These are phyloP conservation scores for Paguma larvata DNA, from an alignment of 2,797 vertebrate genomes.

Conservation along the genomic window DNA sequence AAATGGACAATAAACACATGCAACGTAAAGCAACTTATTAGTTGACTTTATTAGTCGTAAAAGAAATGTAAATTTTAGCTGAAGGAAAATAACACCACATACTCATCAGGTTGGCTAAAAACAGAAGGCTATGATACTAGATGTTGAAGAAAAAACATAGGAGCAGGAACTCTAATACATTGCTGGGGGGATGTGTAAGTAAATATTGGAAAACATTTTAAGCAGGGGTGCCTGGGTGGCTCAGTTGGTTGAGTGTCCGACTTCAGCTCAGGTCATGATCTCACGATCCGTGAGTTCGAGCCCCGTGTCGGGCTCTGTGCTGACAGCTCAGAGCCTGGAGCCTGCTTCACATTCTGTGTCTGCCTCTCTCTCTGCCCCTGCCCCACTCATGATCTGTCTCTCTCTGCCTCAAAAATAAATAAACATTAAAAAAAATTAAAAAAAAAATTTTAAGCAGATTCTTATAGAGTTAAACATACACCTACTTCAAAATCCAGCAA, in stretches of 20 bases:
- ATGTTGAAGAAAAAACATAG: neutral
- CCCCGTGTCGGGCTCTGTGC: too few relatives aligned
- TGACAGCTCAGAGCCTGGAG: too few relatives aligned
- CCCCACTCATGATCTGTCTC: too few relatives aligned
- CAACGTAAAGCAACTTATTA: neutral
- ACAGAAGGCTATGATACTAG: neutral
- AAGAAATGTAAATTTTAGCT: neutral
- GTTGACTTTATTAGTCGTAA: neutral
- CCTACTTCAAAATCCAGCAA: neutral
- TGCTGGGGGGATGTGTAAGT: neutral
- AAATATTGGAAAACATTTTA: neutral
- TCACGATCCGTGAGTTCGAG: too few relatives aligned
- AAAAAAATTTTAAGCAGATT: neutral
- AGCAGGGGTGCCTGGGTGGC: too few relatives aligned
- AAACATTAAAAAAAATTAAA: too few relatives aligned
- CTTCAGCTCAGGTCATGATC: too few relatives aligned
- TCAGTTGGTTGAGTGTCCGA: too few relatives aligned
- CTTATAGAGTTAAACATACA: neutral
- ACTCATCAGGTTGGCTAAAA: neutral
- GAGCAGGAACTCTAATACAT: neutral
- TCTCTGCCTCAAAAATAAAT: too few relatives aligned
- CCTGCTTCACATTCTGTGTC: too few relatives aligned
- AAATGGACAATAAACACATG: neutral
- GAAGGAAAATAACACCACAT: neutral
- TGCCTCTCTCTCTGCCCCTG: too few relatives aligned